Evolutionary conservation across 1,140 invertebrate species (phyloP).

Genomic region (Eriosoma lanigerum): DNA sequence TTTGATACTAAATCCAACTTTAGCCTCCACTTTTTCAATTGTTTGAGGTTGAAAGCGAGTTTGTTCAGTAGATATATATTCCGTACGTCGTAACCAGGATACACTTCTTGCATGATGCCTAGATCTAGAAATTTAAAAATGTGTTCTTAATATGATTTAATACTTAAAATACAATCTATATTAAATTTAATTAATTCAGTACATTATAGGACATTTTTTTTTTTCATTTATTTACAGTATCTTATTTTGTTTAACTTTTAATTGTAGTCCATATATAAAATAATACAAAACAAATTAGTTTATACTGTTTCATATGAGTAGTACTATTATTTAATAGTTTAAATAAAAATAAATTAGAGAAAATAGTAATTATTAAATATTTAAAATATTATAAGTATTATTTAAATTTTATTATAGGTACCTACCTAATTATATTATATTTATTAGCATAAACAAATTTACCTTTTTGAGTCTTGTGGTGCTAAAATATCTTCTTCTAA

Average conservation of each 20-base stretch:
- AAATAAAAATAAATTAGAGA: background rate
- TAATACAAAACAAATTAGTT: too few species aligned
- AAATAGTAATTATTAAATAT: background rate
- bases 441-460: background rate
- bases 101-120: slow-evolving; percentile 90
- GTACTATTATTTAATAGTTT: background rate
- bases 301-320: too few species aligned
- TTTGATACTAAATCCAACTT: slow-evolving; percentile 97
- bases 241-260: too few species aligned
- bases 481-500: slow-evolving; percentile 89
- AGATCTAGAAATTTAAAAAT: slow-evolving; percentile 61
- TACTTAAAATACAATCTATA: too few species aligned
- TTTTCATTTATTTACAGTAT: too few species aligned
- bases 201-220: too few species aligned
- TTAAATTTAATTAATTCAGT: too few species aligned
- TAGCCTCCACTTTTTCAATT: slow-evolving; percentile 96
- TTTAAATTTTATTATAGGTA: background rate
- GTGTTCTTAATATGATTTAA: too few species aligned
- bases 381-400: background rate
- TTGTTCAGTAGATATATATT: slow-evolving; percentile 98
- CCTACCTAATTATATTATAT: too few species aligned
- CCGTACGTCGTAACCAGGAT: slow-evolving; percentile 95
- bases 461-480: slow-evolving; percentile 82
- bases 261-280: too few species aligned
- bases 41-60: slow-evolving; percentile 94